Conservation (phyloP, 2,888 invertebrate genomes). For the Ennomos erosarius region DNA sequence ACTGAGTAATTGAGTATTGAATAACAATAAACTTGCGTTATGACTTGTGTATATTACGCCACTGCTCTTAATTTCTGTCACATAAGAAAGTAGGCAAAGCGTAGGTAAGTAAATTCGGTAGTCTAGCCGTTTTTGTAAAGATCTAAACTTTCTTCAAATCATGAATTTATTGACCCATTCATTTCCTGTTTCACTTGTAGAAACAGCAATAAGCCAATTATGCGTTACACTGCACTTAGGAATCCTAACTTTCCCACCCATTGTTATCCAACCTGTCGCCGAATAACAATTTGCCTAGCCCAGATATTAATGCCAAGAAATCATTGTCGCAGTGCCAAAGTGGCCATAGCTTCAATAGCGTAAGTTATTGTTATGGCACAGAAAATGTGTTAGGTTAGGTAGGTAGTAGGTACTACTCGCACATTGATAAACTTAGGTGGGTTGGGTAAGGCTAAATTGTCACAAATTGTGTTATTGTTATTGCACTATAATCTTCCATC, state of each 20-base stretch:
- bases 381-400: conserved; percentile 38
- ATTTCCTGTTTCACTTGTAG: conserved; percentile 27
- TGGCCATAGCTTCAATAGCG: conserved; percentile 35
- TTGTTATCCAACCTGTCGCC: conserved; percentile 38
- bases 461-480: conserved; percentile 56
- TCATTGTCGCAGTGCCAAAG: conserved; percentile 51
- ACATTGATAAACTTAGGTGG: conserved; percentile 37
- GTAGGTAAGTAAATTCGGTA: conserved; percentile 6
- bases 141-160: conserved; percentile 14
- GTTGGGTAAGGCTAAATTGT: conserved; percentile 52
- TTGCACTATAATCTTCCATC: conserved; percentile 33
- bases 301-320: conserved; percentile 40
- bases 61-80: too few species aligned
- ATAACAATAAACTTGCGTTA: too few species aligned
- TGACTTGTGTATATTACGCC: too few species aligned
- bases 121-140: conserved; percentile 1
- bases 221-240: conserved; percentile 19
- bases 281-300: conserved; percentile 44
- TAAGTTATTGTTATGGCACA: conserved; percentile 54
- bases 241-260: conserved; percentile 47
- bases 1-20: neutral
- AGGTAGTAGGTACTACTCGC: conserved; percentile 8
- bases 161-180: conserved; percentile 2
- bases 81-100: too few species aligned
- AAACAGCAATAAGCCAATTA: conserved; percentile 21